Evolutionary conservation across 2,113 vertebrate species (phyloP), one percentile per base, ranked within the genome.

Genomic region (Neolamprologus brichardi): DNA sequence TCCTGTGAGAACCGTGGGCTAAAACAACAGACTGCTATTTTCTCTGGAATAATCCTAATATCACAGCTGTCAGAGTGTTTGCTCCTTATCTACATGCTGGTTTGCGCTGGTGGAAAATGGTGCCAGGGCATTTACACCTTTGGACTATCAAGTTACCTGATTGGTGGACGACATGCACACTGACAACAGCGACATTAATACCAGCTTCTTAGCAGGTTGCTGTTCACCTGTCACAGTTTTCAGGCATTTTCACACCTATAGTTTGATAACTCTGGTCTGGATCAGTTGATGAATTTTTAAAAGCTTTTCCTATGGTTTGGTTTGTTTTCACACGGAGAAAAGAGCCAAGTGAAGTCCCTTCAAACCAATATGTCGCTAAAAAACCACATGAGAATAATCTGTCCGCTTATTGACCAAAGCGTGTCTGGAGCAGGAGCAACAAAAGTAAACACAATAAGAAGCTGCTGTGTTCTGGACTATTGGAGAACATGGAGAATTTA

Each of bases 11-110:
- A 85, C 90, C 77, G 13, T 34, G 67, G 72, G 46, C 89, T 89
- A 67, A 82, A 89, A 88, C 79, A 83, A 87, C 85, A 84, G 44
- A 60, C 83, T 82, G 83, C 83, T 81, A 28, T 89, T 93, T 83
- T 84, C 32, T 88, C 78, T 72, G 37, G 30, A 79, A 84, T 90
- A 62, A 87, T 78, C 56, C 72, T 23, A 30, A 87, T 70, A 88
- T 81, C 30, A 7, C 52, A 85, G 83, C 86, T 88, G 81, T 88
- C 84, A 72, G 23, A 8, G 28, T 8, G 23, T 44, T 82, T 82
- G 84, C 32, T 70, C 11, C 30, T n/a, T 41, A 14, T 81, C 62
- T 30, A 85, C 72, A 82, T 79, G 30, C 39, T 81, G 77, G 82
- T 77, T 79, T 86, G 54, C 52, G 86, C 8, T 23, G 46, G 81